Evolutionary conservation across 2,888 invertebrate species (phyloP).

Genomic region (Noctua fimbriata): DNA sequence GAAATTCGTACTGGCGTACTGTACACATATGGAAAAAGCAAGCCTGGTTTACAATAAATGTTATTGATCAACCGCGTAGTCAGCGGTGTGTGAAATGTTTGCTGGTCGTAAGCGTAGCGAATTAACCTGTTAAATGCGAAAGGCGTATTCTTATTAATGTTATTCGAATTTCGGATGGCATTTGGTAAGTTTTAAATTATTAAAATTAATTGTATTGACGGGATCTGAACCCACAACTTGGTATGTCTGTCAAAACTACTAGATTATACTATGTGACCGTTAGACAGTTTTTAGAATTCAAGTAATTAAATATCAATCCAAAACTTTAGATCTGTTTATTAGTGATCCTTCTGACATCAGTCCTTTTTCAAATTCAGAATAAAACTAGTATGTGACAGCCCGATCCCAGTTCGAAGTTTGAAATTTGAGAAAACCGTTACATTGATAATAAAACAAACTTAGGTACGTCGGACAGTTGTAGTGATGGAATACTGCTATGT

Average conservation of each 20-base stretch:
- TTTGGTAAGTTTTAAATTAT: not conserved
- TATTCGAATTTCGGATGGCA: not conserved
- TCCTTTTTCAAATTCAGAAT: slow-evolving; percentile 22
- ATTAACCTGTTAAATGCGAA: slow-evolving; percentile 36
- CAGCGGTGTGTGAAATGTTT: slow-evolving; percentile 32
- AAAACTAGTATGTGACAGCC: slow-evolving; percentile 17
- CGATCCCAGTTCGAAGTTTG: slow-evolving; percentile 20
- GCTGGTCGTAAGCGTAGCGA: slow-evolving; percentile 15
- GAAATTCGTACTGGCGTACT: not conserved
- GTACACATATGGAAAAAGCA: not conserved
- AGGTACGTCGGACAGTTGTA: not conserved
- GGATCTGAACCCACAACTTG: not conserved
- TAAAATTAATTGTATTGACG: not conserved
- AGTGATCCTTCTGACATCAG: not conserved
- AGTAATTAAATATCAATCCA: not conserved
- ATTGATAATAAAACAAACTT: slow-evolving; percentile 20
- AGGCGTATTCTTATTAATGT: slow-evolving; percentile 32
- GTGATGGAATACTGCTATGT: slow-evolving; percentile 1
- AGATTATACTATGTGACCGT: not conserved
- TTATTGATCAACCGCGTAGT: slow-evolving; percentile 38
- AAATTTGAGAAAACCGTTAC: slow-evolving; percentile 28
- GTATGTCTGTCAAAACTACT: not conserved
- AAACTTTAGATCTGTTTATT: not conserved
- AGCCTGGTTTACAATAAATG: slow-evolving; percentile 28
- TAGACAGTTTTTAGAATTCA: not conserved